Evolutionary conservation across 2,797 vertebrate genomes (phyloP).

Genomic region (Sparus aurata): DNA sequence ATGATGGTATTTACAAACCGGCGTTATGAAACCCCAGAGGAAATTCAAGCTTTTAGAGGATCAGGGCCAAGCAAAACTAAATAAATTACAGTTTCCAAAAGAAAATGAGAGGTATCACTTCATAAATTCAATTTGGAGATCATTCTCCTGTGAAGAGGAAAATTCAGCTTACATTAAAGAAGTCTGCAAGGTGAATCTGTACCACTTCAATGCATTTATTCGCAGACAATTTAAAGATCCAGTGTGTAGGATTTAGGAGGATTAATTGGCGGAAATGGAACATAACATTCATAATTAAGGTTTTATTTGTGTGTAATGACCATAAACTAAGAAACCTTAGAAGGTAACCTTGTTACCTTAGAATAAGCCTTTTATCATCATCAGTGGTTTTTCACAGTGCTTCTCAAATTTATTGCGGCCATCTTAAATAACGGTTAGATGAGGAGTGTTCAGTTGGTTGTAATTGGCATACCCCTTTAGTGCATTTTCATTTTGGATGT

Average conservation of each 20-base stretch:
- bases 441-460: no score
- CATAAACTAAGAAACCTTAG: no score
- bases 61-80: neutral
- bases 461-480: no score
- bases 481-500: neutral
- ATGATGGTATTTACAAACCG: neutral
- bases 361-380: no score
- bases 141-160: neutral
- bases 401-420: no score
- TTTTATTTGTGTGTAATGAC: no score
- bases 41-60: slow-evolving; percentile 25
- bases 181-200: neutral
- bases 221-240: neutral
- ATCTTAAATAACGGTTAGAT: no score
- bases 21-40: neutral
- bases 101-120: slow-evolving; percentile 1
- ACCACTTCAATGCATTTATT: neutral
- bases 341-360: no score
- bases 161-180: neutral
- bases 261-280: no score
- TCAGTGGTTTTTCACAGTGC: no score
- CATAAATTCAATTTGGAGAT: neutral
- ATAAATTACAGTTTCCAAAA: neutral
- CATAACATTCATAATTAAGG: no score
- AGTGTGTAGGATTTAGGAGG: no score